Evolutionary conservation across 2,888 invertebrate species (phyloP), one percentile per base, ranked within the genome.

Genomic region (Ditylenchus weischeri): DNA sequence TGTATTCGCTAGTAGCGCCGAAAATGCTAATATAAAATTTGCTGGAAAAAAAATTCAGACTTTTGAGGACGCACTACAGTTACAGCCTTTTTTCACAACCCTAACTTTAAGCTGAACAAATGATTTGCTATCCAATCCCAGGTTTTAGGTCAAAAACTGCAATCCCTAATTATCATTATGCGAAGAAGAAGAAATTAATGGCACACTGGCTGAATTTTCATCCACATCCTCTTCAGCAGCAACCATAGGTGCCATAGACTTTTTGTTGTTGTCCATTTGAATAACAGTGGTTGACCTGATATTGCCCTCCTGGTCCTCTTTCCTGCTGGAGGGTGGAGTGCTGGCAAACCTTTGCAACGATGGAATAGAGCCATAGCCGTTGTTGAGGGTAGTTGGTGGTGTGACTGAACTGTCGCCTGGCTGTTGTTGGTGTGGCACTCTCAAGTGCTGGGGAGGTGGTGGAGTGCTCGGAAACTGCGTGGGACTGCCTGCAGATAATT

Each of bases 331-430:
- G 2, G 54, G 21, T n/a, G 29, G 29, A 7, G 54, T 21, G 23
- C 11, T 54, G 10, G 54, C 11, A 29, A 54, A 54, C n/a, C 1
- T 11, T 29, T 11, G n/a, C 21, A 54, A 29, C 1, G 54, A 54
- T 54, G 54, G 54, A 54, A 54, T 23, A 54, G 54, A 54, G 23
- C 54, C 54, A n/a, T 54, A 54, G 10, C 54, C 54, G 10, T 54
- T 54, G 54, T 54, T 54, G 15, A 54, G n/a, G 10, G n/a, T 18
- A 7, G 10, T 54, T 54, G 54, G 54, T 11, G 54, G 54, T 11
- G 54, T 19, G 50, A 5, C 6, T 21, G 21, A 50, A 50, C 23
- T 54, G 11, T 54, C 29, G n/a, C 15, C 21, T 54, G 54, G 54
- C n/a, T 11, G 54, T 29, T 54, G 21, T 10, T 54, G 54, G 54